Evolutionary conservation across 2,888 invertebrate genomes (phyloP), one percentile per base, ranked within the genome.

Genomic region (Craniophora ligustri): DNA sequence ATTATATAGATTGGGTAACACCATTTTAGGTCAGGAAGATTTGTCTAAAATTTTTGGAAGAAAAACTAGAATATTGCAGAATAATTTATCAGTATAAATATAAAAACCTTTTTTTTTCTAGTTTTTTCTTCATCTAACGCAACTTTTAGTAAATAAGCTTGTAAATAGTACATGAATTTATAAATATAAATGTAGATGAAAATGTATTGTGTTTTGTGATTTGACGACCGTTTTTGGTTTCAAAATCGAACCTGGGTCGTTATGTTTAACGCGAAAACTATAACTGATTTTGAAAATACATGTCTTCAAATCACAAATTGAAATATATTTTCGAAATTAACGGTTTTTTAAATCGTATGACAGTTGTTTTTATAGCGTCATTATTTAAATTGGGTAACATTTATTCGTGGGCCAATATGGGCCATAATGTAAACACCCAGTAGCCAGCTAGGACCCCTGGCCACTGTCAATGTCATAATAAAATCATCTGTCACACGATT

Each of bases 401-500:
- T n/a, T n/a, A n/a, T n/a, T n/a, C n/a, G n/a, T n/a, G n/a, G n/a
- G n/a, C n/a, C n/a, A n/a, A n/a, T n/a, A n/a, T 18, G 18, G 36
- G 0, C 31, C 16, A 7, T 28, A 6, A 4, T 2, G 23, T 23
- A 23, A 8, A 6, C n/a, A 11, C 16, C 23, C 13, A 13, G 2
- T 7, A 3, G 21, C 23, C 10, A 23, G 2, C 10, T 23, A 23
- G 23, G 23, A 23, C 23, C 23, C 8, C 3, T 10, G n/a, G n/a
- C n/a, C n/a, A n/a, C 10, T 23, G 10, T 23, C 10, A 21, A 8
- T n/a, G 5, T 34, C 10, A 0, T 5, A n/a, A 10, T 21, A 21
- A 55, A 38, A 49, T 32, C 36, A 39, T 41, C 50, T 62, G 8
- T 32, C 31, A 50, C 28, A 21, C 38, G 57, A 65, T 44, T 34